Base-by-base conservation (phyloP, 2,888 invertebrate genomes). In the Andrena haemorrhoa region DNA sequence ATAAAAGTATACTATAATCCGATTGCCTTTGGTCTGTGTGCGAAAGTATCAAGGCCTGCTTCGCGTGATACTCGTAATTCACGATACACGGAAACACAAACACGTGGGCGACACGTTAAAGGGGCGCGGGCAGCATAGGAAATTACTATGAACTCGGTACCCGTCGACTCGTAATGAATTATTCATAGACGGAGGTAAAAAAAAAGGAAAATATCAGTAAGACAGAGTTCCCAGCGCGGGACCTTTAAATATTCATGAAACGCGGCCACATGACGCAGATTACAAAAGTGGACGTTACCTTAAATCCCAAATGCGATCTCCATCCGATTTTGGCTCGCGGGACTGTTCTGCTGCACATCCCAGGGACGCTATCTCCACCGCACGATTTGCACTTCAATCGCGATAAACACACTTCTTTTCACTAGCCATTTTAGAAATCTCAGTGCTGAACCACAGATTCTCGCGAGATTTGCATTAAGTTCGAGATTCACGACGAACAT, bases 151-250 rank as follows among this genome's bases (percentile, higher is more conserved):
- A 82, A 88, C 79, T 61, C 65, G 20, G 71, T 41, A 58, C 29
- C 65, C 58, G 2, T 56, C 53, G 61, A 35, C 65, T 72, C 20
- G 10, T 7, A 0, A 68, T 88, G 74, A 83, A 88, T 88, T 83
- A 88, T 88, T 88, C 81, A 88, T 72, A n/a, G 56, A 3, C n/a
- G 8, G 10, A 69, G 53, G 12, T 60, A 71, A 79, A 81, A 76
- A 85, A 74, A 80, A 82, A 41, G 41, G 41, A 41, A 20, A 77
- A 56, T 72, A 63, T 79, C 66, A 20, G 56, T 70, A 73, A 82
- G 64, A 29, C 68, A 23, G 35, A 29, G 51, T 41, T 47, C 10
- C 29, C 35, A 26, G n/a, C 66, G 12, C 26, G 61, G 12, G 47
- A 35, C 33, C 31, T 72, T 70, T 53, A 75, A 83, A 83, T 75